Percentiles rank a stretch among this genome's conserved stretches.
These are phyloP conservation scores for Amblyjoppa fuscipennis DNA, from an alignment of 2,888 invertebrate species.

Conservation along the genomic window DNA sequence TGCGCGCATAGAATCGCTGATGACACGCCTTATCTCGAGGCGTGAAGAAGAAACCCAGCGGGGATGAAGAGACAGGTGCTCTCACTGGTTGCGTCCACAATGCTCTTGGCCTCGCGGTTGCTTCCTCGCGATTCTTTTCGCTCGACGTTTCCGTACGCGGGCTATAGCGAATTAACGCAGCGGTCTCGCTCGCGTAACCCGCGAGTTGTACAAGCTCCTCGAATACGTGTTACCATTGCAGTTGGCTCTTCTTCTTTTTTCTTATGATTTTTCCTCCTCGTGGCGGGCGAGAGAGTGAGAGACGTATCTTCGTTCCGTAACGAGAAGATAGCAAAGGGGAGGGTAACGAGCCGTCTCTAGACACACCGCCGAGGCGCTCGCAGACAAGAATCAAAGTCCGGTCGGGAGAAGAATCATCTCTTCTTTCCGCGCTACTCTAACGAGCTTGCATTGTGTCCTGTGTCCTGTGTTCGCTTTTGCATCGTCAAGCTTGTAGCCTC, in stretches of 20 bases:
- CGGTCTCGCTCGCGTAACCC: conserved; percentile 24
- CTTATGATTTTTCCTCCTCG: background rate
- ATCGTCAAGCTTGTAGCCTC: conserved; percentile 21
- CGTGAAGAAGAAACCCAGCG: conserved; percentile 56
- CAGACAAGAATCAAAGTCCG: conserved; percentile 46
- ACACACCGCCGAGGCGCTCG: conserved; percentile 10
- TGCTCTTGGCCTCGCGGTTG: background rate
- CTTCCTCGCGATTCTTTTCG: conserved; percentile 24
- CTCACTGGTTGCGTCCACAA: background rate
- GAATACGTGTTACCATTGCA: background rate
- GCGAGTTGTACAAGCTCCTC: background rate
- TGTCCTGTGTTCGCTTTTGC: conserved; percentile 7
- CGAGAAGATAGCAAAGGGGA: conserved; percentile 43
- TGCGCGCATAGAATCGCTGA: conserved; percentile 66
- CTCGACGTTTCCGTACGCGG: background rate
- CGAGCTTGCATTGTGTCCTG: conserved; percentile 68
- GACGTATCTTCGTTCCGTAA: conserved; percentile 43
- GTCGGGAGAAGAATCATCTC: conserved; percentile 37
- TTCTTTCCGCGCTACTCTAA: conserved; percentile 62
- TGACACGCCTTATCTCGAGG: conserved; percentile 67
- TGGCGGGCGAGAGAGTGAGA: conserved; percentile 21
- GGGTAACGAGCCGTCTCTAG: conserved; percentile 63
- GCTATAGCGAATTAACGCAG: background rate
- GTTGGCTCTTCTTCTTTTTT: background rate
- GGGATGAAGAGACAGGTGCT: conserved; percentile 58